Percentiles rank a stretch among this genome's conserved stretches.
These are phyloP conservation scores for Triplophysa yarkandensis DNA, from an alignment of 2,797 vertebrate species.

Conservation along the genomic window DNA sequence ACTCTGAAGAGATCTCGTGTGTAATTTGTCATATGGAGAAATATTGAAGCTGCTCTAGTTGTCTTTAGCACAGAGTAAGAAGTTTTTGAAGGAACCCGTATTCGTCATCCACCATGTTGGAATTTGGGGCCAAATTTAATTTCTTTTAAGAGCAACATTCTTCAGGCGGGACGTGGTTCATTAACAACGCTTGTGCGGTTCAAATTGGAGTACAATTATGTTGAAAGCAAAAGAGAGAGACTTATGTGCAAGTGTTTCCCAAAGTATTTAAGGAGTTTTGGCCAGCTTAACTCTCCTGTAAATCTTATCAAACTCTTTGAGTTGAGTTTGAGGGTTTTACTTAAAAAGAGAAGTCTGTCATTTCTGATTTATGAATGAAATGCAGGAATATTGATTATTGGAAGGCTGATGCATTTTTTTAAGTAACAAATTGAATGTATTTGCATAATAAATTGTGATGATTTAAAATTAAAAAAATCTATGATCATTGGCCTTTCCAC, in stretches of 20 bases:
- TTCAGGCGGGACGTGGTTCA: constrained; percentile 41
- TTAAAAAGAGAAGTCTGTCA: neutral
- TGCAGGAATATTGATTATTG: neutral
- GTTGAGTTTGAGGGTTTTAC: neutral
- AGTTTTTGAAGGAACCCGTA: constrained; percentile 23
- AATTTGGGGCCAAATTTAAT: constrained; percentile 48
- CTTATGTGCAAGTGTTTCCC: constrained; percentile 39
- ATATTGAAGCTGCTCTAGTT: constrained; percentile 22
- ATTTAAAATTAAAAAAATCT: neutral
- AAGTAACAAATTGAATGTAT: neutral
- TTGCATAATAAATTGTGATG: neutral
- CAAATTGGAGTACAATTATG: constrained; percentile 49
- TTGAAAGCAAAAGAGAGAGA: constrained; percentile 26
- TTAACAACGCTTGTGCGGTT: constrained; percentile 35
- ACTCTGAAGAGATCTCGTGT: no score
- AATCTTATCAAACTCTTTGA: constrained; percentile 19
- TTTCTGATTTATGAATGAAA: neutral
- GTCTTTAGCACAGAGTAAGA: constrained; percentile 10
- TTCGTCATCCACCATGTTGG: constrained; percentile 29
- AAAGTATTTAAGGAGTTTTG: constrained; percentile 32
- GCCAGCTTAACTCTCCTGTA: constrained; percentile 19
- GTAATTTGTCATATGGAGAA: no score
- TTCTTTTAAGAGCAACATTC: constrained; percentile 53
- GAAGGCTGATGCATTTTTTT: neutral
- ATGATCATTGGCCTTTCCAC: no score